A percentile compares a stretch with the other conserved stretches of the same genome.
phyloP scores from a whole-genome alignment of 1,140 invertebrate species.

The Brachionus rotundiformis region DNA sequence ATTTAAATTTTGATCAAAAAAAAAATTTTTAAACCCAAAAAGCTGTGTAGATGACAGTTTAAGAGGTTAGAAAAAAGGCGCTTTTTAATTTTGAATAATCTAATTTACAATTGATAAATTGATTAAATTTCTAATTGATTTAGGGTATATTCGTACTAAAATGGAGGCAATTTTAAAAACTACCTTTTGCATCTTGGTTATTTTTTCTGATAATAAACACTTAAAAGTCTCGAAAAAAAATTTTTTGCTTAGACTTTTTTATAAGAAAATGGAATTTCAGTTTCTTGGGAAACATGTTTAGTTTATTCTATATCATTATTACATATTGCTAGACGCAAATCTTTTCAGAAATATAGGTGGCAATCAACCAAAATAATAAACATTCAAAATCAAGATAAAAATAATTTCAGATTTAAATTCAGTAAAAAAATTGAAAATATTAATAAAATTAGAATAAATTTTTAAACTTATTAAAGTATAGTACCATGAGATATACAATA shows the following conservation, averaged over 20 bases:
- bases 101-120: no score
- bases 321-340: background rate
- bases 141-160: background rate
- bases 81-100: no score
- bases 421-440: background rate
- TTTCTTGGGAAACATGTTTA: conserved; percentile 8
- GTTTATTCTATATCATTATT: background rate
- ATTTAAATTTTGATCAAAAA: no score
- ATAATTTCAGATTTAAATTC: no score
- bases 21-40: no score
- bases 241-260: background rate
- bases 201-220: no score
- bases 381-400: background rate
- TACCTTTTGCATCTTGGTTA: background rate
- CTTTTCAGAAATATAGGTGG: background rate
- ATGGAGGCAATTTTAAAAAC: background rate
- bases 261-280: background rate
- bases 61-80: no score
- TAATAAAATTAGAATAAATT: background rate
- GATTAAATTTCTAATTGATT: no score
- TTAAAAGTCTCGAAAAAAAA: background rate
- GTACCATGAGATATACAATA: no score
- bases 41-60: no score
- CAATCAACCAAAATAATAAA: background rate
- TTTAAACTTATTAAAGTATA: no score